Conservation (phyloP, 2,888 invertebrate genomes). For the Dryocosmus kuriphilus region DNA sequence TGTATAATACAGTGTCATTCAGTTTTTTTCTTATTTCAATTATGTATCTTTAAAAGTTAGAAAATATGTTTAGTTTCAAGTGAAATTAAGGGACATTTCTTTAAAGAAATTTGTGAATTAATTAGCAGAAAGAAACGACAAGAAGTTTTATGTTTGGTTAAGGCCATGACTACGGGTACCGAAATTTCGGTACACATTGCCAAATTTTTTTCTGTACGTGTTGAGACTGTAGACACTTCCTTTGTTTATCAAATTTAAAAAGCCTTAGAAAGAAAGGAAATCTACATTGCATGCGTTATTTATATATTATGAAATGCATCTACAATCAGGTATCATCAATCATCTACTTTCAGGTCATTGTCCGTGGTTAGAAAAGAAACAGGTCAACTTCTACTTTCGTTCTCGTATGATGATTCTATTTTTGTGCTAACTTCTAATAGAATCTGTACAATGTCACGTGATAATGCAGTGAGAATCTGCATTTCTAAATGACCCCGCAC, state of each 20-base stretch:
- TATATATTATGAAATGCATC: neutral
- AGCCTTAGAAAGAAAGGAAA: neutral
- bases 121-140: too few species aligned
- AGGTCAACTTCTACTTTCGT: conserved; percentile 45
- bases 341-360: conserved; percentile 42
- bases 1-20: too few species aligned
- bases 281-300: neutral
- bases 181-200: too few species aligned
- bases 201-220: too few species aligned
- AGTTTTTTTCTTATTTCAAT: too few species aligned
- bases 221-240: too few species aligned
- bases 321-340: too few species aligned
- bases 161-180: too few species aligned
- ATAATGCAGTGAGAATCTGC: neutral
- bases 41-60: too few species aligned
- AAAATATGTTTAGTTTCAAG: too few species aligned
- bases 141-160: neutral
- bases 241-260: neutral
- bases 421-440: conserved; percentile 15
- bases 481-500: neutral
- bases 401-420: conserved; percentile 49
- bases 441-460: neutral
- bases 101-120: too few species aligned
- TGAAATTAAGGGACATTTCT: too few species aligned
- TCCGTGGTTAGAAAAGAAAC: conserved; percentile 41